phyloP scores from a whole-genome alignment of 1,140 invertebrate genomes.

The Ips nitidus region DNA sequence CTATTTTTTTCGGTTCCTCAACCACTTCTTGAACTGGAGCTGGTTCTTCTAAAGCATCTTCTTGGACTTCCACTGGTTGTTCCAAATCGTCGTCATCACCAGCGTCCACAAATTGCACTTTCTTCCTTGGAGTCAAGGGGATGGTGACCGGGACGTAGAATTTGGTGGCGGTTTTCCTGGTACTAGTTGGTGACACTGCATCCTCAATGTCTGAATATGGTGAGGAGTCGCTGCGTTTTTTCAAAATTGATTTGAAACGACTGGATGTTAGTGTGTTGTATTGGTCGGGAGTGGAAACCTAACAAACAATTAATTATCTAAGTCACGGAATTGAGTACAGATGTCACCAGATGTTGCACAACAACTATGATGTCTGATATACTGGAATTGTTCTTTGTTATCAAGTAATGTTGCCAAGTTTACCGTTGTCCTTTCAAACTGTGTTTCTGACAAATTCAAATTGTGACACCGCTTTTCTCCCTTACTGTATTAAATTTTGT shows the following conservation, averaged over 20 bases:
- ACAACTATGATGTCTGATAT: too few species aligned
- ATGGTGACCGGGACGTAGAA: constrained; percentile 66
- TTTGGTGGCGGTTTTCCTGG: constrained; percentile 57
- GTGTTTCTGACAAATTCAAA: too few species aligned
- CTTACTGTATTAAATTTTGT: too few species aligned
- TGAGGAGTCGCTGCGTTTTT: constrained; percentile 58
- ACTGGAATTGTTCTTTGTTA: background rate
- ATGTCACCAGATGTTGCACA: too few species aligned
- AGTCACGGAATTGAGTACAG: background rate
- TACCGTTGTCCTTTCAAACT: background rate
- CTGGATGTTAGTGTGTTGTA: constrained; percentile 22
- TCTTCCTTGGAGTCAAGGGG: constrained; percentile 48
- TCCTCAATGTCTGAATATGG: constrained; percentile 26
- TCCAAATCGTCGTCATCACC: constrained; percentile 9
- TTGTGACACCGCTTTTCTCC: too few species aligned
- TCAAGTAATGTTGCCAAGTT: background rate
- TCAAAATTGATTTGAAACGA: constrained; percentile 67
- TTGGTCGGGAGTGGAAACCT: background rate
- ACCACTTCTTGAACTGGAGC: background rate
- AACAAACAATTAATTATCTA: background rate
- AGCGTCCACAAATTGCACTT: constrained; percentile 51
- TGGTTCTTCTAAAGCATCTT: constrained; percentile 27
- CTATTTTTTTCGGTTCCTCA: constrained; percentile 1
- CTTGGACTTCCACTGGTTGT: constrained; percentile 32
- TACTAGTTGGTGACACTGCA: constrained; percentile 42